Base-by-base conservation (phyloP, 2,113 vertebrate genomes). In the Trachemys scripta region DNA sequence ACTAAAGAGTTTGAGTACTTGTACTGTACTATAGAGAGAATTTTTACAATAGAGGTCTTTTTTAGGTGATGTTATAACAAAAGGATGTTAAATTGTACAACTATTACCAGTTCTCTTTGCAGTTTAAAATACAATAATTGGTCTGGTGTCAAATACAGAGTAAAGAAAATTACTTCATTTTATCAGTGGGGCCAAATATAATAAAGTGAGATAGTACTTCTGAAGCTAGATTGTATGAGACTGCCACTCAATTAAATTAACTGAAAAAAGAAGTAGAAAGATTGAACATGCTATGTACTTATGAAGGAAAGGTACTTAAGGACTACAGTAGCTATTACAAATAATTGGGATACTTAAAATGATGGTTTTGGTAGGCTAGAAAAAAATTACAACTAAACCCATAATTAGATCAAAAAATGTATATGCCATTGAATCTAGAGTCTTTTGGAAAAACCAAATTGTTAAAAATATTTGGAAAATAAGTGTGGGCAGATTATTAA, bases 281-380 rank as follows among this genome's bases (percentile, higher is more conserved):
- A 72, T 10, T 20, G n/a, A 72, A 25, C 89, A 91, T 47, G 94
- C 45, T 88, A 0, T 92, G 69, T 72, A 27, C 20, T 35, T 85
- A 19, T 72, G 29, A 29, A 90, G 19, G 38, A 57, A 56, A 92
- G 8, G 4, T 86, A 38, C 17, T 57, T 90, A 57, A 84, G 42
- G 47, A 27, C 47, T 87, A 81, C 85, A 94, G 3, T 85, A 53
- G 31, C 72, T 88, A 92, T 93, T 94, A 87, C 10, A 75, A 69
- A 50, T 79, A 92, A 88, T 91, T 93, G 92, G 20, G 82, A 20
- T 56, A 54, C 10, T 10, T 91, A 91, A 82, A 11, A 35, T 53
- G n/a, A 42, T 92, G 89, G 85, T 90, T 92, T 91, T 42, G 1
- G 3, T 9, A 76, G 62, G 29, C 69, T 90, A 53, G 11, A 84